Percentiles rank a stretch among this genome's conserved stretches.
Evolutionary conservation across 2,113 vertebrate genomes (phyloP).

Genomic region (Syrmaticus mikado): DNA sequence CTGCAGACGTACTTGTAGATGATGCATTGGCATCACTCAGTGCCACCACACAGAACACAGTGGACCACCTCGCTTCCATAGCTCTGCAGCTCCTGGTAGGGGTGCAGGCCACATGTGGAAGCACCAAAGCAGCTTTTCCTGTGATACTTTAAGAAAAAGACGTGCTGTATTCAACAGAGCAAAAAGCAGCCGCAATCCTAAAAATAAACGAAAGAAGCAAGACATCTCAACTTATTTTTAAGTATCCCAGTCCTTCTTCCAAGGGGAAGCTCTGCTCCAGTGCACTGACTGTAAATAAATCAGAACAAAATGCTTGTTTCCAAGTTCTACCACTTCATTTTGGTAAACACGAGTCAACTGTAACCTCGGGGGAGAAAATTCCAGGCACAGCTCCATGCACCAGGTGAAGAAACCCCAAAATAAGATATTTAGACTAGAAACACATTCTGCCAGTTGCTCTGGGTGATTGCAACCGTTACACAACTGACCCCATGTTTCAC

Average conservation of each 20-base stretch:
- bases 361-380: slow-evolving; percentile 37
- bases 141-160: neutral
- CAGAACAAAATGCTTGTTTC: neutral
- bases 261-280: neutral
- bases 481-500: neutral
- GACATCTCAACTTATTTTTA: neutral
- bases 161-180: neutral
- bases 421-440: slow-evolving; percentile 17
- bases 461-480: neutral
- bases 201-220: neutral
- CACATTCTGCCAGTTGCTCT: neutral
- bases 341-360: neutral
- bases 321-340: slow-evolving; percentile 9
- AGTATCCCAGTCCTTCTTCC: neutral
- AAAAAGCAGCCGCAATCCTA: neutral
- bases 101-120: neutral
- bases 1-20: fast-evolving
- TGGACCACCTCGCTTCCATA: neutral
- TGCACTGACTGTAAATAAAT: neutral
- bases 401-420: slow-evolving; percentile 48
- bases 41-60: fast-evolving
- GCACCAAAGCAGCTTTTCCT: neutral
- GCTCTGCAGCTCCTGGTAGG: neutral
- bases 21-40: fast-evolving
- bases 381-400: neutral